Evolutionary conservation across 2,888 invertebrate genomes (phyloP), one percentile per base, ranked within the genome.

Genomic region (Campoplex capitator): DNA sequence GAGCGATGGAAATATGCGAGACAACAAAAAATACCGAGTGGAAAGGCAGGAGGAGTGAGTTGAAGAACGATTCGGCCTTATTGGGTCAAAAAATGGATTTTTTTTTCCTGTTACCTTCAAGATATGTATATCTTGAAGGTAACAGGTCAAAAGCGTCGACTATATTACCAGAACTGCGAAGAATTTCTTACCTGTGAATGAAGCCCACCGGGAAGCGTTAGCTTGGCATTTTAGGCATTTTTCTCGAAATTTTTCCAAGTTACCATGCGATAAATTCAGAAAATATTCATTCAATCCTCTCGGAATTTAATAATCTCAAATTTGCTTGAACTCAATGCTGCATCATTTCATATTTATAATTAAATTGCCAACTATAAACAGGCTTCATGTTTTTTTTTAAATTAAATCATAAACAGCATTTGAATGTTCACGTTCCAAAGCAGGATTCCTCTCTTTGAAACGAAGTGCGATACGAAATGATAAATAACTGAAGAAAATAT

Each of bases 1-100:
- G 35, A 78, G 84, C 13, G 74, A 28, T 18, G 68, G 62, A 77
- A 80, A 56, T 54, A 71, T 8, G 16, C 54, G 28, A 6, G 28
- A n/a, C n/a, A n/a, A n/a, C n/a, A 42, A 62, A 35, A 62, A 28
- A 65, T 0, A 62, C 13, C 16, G 42, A 48, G 35, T 18, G n/a
- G 32, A 65, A 67, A 38, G n/a, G 32, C 23, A 67, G 32, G 13
- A 38, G 51, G 2, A 70, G 23, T 23, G 45, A 45, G 28, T 45
- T 28, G 8, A 45, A 23, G 16, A 1, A 18, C 7, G 42, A 51
- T 56, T 16, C 18, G 32, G n/a, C 23, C 68, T 42, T 42, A 38
- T 68, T n/a, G 68, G n/a, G 7, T 42, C 42, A 38, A 75, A 9
- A 35, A 18, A 75, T 23, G 67, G 7, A 48, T 70, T 71, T 71